Base-by-base conservation (phyloP, 1,140 invertebrate species). In the Metopolophium dirhodum region DNA sequence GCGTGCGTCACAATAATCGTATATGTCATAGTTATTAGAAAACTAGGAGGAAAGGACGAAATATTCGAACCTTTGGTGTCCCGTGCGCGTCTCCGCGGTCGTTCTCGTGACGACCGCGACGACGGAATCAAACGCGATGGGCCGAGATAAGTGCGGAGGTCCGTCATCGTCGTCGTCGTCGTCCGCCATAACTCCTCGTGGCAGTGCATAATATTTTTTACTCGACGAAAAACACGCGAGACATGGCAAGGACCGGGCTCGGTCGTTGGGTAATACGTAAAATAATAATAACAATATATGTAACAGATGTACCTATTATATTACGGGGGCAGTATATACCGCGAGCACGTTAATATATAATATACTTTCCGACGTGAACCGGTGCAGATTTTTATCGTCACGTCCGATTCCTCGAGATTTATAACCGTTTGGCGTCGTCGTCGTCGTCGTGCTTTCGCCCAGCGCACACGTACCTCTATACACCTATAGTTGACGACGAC, bases 311-410 rank as follows among this genome's bases (percentile, higher is more conserved):
- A 83, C n/a, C 22, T 37, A 83, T 83, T n/a, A 82, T 85, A 41
- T 23, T 23, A 85, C 26, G 22, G 22, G 51, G 22, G 51, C 14
- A 51, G 22, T 86, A 7, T 26, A 37, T 1, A 41, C 41, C 41
- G 41, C 23, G 14, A 9, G 85, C 41, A 45, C 85, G 85, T 47
- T 86, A 86, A 30, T 45, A 49, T 57, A 3, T 1, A n/a, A 3
- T 37, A 37, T 41, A 41, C 41, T 89, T 89, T 8, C 22, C 51
- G 49, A 89, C 88, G 88, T 57, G 88, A 89, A 89, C 88, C 88
- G 88, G 88, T 89, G 88, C 88, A 89, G 88, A 89, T 89, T 57
- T 57, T 89, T 89, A 89, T 89, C 88, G 51, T 89, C 88, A 89
- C 88, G 88, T 89, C 88, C 88, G 51, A 89, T 57, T 47, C 35